Conservation (phyloP, 2,113 vertebrate genomes). For the Ahaetulla prasina region DNA sequence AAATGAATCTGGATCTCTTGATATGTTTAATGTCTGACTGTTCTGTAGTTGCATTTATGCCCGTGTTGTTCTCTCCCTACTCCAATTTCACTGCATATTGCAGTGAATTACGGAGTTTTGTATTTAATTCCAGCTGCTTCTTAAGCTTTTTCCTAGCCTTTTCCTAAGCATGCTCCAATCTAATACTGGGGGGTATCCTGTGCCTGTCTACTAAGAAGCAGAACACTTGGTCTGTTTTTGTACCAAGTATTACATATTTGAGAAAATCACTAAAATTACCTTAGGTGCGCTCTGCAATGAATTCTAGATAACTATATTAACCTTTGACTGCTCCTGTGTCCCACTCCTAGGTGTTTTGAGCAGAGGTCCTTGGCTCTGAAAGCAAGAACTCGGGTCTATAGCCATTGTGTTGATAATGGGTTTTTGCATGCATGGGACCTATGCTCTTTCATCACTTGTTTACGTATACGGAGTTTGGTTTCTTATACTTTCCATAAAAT, state of each 20-base stretch:
- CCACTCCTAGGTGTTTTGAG: background rate
- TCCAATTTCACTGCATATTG: conserved; percentile 7
- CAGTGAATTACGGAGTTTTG: conserved; percentile 12
- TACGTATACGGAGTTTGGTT: background rate
- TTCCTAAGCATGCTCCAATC: conserved; percentile 1
- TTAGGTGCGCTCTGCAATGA: background rate
- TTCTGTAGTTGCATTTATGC: background rate
- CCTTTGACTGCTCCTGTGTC: background rate
- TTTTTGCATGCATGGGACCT: background rate
- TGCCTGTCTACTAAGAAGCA: conserved; percentile 1
- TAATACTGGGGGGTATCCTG: background rate
- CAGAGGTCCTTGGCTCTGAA: background rate
- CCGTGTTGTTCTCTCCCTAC: background rate
- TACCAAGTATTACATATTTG: background rate
- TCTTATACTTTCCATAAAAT: background rate
- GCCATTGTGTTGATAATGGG: background rate
- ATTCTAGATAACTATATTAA: background rate
- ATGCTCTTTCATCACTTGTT: background rate
- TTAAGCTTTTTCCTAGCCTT: background rate
- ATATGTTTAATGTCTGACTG: background rate
- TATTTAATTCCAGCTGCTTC: conserved; percentile 11
- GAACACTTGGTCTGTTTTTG: background rate
- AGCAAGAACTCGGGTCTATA: background rate
- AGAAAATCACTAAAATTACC: background rate
- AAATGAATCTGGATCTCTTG: background rate